phyloP scores from a whole-genome alignment of 2,797 vertebrate genomes.

The Periparus ater region DNA sequence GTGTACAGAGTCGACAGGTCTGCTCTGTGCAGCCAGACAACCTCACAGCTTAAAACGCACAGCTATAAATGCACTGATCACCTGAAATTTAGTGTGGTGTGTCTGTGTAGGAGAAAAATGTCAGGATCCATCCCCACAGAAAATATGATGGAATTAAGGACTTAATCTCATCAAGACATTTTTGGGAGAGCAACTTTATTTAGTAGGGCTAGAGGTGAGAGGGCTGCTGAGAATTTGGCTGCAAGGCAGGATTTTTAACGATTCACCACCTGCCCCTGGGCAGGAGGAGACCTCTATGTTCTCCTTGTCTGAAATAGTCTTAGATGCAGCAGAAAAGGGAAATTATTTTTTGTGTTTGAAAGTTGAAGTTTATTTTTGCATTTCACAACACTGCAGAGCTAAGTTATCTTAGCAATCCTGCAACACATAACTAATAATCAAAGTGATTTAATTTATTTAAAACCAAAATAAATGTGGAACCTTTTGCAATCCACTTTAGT shows the following conservation, averaged over 20 bases:
- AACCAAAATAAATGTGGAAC: conserved; percentile 52
- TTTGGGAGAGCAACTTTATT: background rate
- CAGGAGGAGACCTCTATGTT: background rate
- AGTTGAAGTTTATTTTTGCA: background rate
- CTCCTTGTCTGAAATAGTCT: background rate
- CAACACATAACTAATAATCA: conserved; percentile 28
- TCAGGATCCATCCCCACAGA: background rate
- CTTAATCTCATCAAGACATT: background rate
- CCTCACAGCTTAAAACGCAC: background rate
- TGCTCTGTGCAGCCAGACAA: background rate
- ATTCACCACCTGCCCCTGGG: background rate
- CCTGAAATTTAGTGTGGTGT: background rate
- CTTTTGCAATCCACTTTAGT: conserved; percentile 58
- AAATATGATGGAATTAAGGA: background rate
- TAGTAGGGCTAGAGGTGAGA: background rate
- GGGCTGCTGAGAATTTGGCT: background rate
- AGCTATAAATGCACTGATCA: background rate
- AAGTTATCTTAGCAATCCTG: conserved; percentile 31
- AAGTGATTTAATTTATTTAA: conserved; percentile 58
- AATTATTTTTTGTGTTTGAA: background rate
- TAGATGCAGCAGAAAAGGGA: background rate
- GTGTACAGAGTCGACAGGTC: background rate
- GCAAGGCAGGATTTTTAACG: background rate
- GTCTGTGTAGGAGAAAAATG: background rate
- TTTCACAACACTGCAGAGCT: conserved; percentile 1